Percentiles rank a stretch among this genome's conserved stretches.
Evolutionary conservation across 2,797 vertebrate species (phyloP).

Genomic region (Phyllotis vaccarum): DNA sequence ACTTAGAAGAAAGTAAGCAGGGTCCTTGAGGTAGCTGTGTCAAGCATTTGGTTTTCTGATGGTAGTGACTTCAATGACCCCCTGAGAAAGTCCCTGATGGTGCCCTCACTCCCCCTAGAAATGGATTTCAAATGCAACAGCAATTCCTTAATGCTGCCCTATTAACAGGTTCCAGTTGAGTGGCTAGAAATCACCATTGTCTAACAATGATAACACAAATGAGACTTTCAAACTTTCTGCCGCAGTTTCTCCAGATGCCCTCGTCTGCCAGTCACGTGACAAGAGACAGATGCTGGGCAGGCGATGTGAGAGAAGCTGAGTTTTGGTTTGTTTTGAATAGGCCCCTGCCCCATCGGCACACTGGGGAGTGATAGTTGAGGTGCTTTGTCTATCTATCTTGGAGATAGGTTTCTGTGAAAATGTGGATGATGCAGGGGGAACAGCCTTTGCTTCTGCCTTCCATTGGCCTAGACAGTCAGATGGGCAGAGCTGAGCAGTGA

Average conservation of each 20-base stretch:
- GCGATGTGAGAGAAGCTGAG: rapidly evolving
- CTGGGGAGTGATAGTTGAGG: neutral
- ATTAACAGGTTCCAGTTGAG: slow-evolving; percentile 79
- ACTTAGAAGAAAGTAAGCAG: slow-evolving; percentile 65
- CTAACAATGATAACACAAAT: slow-evolving; percentile 74
- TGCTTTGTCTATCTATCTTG: neutral
- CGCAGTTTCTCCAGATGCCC: slow-evolving; percentile 15
- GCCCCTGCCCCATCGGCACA: neutral
- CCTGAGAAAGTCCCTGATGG: neutral
- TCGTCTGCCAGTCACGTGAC: neutral
- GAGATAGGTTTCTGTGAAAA: neutral
- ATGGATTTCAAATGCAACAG: slow-evolving; percentile 62
- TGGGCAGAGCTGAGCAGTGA: neutral
- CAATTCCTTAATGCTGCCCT: slow-evolving; percentile 62
- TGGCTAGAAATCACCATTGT: slow-evolving; percentile 58
- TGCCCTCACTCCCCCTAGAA: slow-evolving; percentile 62
- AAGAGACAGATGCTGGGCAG: neutral
- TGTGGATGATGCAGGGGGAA: no score
- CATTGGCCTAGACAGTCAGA: neutral
- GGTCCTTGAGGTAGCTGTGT: slow-evolving; percentile 38
- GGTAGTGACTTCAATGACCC: slow-evolving; percentile 70
- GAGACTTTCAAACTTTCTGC: slow-evolving; percentile 71
- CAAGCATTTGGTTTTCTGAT: slow-evolving; percentile 72
- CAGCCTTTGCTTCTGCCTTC: neutral
- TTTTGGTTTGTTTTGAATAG: neutral